phyloP scores from a whole-genome alignment of 2,797 vertebrate genomes.

The Channallabes apus region DNA sequence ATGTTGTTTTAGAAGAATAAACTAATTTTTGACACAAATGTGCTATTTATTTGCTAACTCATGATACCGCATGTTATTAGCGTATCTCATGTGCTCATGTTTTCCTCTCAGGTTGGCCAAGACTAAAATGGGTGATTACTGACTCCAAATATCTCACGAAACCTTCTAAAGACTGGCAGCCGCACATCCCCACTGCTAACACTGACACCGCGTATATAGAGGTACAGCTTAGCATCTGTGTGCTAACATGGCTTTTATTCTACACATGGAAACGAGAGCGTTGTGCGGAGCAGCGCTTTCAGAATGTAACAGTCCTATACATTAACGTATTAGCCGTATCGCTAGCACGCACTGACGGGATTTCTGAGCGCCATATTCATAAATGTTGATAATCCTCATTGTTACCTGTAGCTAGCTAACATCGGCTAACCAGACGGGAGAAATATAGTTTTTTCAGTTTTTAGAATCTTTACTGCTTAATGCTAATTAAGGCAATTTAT shows the following conservation, averaged over 20 bases:
- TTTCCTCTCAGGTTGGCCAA: slow-evolving; percentile 86
- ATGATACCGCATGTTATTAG: background rate
- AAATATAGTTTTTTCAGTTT: too few relatives aligned
- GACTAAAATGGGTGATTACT: slow-evolving; percentile 97
- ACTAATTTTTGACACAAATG: too few relatives aligned
- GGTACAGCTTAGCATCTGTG: slow-evolving; percentile 67
- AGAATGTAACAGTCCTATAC: background rate
- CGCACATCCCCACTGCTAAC: slow-evolving; percentile 92
- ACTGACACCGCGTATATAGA: slow-evolving; percentile 94
- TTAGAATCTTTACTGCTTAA: too few relatives aligned
- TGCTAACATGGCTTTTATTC: background rate
- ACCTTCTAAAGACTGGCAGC: slow-evolving; percentile 98
- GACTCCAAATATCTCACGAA: slow-evolving; percentile 98
- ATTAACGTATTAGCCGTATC: background rate
- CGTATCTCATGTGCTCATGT: background rate
- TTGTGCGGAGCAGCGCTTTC: background rate
- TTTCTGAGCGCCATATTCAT: background rate
- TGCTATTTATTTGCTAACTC: too few relatives aligned
- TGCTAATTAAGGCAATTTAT: too few relatives aligned
- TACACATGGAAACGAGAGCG: background rate
- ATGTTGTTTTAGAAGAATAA: too few relatives aligned
- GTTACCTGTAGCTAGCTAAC: background rate
- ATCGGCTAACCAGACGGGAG: background rate
- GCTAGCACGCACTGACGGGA: background rate
- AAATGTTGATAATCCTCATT: background rate